Evolutionary conservation across 2,113 vertebrate genomes (phyloP).

Genomic region (Actinemys pallida): DNA sequence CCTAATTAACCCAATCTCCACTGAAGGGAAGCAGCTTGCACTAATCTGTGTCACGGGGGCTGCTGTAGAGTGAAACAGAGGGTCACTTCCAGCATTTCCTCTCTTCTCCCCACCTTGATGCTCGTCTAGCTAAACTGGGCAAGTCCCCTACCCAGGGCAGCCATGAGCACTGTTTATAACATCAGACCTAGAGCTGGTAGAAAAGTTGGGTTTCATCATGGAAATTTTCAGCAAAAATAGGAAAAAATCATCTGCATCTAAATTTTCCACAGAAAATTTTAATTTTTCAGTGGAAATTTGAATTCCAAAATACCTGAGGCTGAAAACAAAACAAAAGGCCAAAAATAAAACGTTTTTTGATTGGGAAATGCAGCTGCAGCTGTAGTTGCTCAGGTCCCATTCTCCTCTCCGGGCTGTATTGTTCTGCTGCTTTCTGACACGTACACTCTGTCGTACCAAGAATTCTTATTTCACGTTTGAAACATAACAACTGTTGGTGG

Average conservation of each 20-base stretch:
- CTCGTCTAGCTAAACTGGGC: background rate
- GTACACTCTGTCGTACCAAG: background rate
- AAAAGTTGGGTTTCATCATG: background rate
- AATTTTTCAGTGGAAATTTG: background rate
- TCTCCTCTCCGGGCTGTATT: background rate
- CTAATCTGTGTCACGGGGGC: background rate
- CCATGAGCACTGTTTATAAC: background rate
- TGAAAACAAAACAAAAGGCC: background rate
- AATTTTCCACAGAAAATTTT: background rate
- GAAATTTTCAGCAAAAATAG: background rate
- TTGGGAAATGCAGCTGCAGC: background rate
- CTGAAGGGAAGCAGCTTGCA: background rate
- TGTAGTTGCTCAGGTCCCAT: background rate
- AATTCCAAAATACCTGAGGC: background rate
- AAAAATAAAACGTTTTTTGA: background rate
- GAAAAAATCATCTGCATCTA: background rate
- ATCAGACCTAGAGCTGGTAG: background rate
- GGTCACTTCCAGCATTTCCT: background rate
- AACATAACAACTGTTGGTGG: background rate
- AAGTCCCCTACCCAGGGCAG: background rate
- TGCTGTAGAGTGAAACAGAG: background rate
- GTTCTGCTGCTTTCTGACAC: background rate
- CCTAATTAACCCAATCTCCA: background rate
- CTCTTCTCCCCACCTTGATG: background rate
- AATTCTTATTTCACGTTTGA: background rate